Evolutionary conservation across 2,797 vertebrate species (phyloP).

Genomic region (Falco naumanni): DNA sequence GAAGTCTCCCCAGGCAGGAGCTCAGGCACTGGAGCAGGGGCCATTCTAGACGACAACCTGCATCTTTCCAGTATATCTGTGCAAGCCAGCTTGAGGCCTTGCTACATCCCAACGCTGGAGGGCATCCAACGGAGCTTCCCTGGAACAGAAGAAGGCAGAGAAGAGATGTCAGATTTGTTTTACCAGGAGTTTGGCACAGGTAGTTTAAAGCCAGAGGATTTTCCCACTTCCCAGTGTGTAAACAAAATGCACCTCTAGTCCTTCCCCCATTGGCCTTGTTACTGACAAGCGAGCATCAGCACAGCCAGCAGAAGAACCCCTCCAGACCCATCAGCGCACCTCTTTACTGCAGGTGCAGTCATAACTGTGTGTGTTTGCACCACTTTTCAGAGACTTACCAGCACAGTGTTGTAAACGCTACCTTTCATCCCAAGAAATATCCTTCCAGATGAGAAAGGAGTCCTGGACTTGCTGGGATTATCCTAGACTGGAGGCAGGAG

Average conservation of each 20-base stretch:
- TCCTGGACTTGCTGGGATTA: not conserved
- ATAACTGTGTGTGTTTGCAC: not conserved
- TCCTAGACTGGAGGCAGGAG: not conserved
- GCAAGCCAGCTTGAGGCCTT: rapidly evolving
- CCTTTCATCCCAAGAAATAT: not conserved
- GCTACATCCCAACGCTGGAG: rapidly evolving
- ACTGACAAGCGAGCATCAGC: not conserved
- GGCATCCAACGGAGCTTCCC: not conserved
- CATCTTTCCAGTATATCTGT: not conserved
- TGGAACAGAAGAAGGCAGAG: not conserved
- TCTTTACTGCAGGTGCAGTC: not conserved
- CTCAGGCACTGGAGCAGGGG: not conserved
- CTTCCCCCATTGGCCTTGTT: not conserved
- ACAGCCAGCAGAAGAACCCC: not conserved
- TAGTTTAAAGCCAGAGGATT: not conserved
- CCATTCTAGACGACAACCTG: not conserved
- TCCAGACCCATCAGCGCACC: not conserved
- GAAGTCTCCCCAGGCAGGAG: not conserved
- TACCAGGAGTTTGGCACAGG: not conserved
- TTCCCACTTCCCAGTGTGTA: not conserved
- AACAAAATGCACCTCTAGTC: not conserved
- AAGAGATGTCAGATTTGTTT: not conserved
- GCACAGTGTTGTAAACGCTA: not conserved
- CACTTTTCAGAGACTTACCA: not conserved
- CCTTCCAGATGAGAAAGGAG: not conserved